phyloP scores from a whole-genome alignment of 2,797 vertebrate species.

The Melanotaenia parkinsoni region DNA sequence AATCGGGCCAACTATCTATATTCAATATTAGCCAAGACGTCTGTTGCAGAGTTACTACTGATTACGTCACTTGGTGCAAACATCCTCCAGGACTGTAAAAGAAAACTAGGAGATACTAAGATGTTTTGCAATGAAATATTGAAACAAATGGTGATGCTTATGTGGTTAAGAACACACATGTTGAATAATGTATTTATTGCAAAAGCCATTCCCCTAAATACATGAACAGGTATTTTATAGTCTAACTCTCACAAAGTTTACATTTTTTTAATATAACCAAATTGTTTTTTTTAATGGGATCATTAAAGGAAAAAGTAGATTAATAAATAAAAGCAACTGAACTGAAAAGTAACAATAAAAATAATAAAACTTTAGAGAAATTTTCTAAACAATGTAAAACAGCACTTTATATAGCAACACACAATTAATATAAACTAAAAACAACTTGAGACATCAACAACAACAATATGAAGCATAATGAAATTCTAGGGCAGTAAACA shows the following conservation, averaged over 20 bases:
- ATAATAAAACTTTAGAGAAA: too few species aligned
- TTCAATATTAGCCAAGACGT: conserved; percentile 62
- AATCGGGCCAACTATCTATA: conserved; percentile 45
- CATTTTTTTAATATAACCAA: background rate
- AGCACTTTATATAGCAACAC: too few species aligned
- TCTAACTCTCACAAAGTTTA: too few species aligned
- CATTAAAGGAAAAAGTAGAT: background rate
- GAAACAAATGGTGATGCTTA: background rate
- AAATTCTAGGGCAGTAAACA: too few species aligned
- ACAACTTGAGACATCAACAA: too few species aligned
- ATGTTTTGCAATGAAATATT: background rate
- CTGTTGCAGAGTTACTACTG: conserved; percentile 38
- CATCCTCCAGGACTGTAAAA: background rate
- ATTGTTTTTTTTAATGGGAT: background rate
- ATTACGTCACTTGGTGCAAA: conserved; percentile 31
- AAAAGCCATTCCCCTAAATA: background rate
- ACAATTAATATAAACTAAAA: too few species aligned
- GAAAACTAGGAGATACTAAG: conserved; percentile 4
- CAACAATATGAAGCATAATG: too few species aligned
- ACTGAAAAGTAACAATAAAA: background rate
- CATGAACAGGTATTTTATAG: too few species aligned
- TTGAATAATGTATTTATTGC: background rate
- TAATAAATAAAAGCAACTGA: background rate
- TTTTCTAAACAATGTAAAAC: too few species aligned
- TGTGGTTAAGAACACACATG: background rate